These are phyloP conservation scores for Macquaria ambigua DNA, from an alignment of 2,113 vertebrate genomes.

Conservation along the genomic window DNA sequence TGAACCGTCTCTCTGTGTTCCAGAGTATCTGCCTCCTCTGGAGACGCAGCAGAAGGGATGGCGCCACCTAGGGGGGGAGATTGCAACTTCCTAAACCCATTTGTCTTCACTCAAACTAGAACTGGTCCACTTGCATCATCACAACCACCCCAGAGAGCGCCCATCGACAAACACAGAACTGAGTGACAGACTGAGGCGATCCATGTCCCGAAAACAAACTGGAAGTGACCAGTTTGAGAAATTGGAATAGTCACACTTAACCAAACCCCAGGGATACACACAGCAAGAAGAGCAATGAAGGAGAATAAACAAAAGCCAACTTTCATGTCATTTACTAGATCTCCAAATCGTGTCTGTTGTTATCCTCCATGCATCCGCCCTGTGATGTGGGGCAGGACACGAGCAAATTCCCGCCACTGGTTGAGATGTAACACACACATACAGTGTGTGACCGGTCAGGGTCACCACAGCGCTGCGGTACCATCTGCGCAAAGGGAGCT, in stretches of 20 bases:
- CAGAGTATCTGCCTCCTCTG: constrained; percentile 93
- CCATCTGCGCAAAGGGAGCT: constrained; percentile 28
- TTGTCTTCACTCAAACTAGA: constrained; percentile 61
- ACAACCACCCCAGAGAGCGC: constrained; percentile 73
- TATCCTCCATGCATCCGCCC: constrained; percentile 50
- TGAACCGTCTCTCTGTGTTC: constrained; percentile 73
- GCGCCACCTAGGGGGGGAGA: constrained; percentile 90
- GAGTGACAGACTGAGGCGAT: constrained; percentile 55
- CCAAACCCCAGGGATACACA: constrained; percentile 68
- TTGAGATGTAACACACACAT: constrained; percentile 26
- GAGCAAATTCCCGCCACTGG: constrained; percentile 44
- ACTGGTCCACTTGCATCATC: constrained; percentile 76
- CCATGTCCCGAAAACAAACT: constrained; percentile 52
- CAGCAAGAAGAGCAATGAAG: constrained; percentile 69
- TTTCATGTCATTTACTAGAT: constrained; percentile 71
- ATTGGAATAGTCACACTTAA: constrained; percentile 44
- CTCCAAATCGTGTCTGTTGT: constrained; percentile 64
- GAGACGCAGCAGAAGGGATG: constrained; percentile 90
- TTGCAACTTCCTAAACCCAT: constrained; percentile 82
- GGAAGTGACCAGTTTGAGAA: constrained; percentile 53
- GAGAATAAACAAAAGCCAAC: constrained; percentile 63
- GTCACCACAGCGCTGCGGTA: constrained; percentile 17
- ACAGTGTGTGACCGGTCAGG: constrained; percentile 14
- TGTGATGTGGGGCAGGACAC: constrained; percentile 47
- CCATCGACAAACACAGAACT: constrained; percentile 64